A percentile compares a stretch with the other conserved stretches of the same genome.
Conservation (phyloP, 2,888 invertebrate species). For the Acanthococcus lagerstroemiae region DNA sequence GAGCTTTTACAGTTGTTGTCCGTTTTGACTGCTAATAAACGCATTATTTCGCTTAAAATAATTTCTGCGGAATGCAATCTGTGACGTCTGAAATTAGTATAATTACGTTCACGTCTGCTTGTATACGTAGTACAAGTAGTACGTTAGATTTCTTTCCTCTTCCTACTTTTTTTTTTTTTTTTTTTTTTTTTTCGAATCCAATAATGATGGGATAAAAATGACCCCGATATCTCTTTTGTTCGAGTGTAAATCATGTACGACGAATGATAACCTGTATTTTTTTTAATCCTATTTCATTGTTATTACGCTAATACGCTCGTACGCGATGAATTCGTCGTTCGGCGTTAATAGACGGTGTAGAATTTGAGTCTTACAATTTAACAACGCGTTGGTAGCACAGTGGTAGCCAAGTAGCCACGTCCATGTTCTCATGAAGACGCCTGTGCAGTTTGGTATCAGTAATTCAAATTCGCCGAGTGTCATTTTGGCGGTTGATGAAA, state of each 20-base stretch:
- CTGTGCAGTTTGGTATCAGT: too few species aligned
- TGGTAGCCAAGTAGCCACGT: too few species aligned
- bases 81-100: not conserved
- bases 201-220: slow-evolving; percentile 16
- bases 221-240: slow-evolving; percentile 8
- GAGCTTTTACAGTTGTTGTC: too few species aligned
- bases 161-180: not conserved
- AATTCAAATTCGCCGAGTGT: too few species aligned
- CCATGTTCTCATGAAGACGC: too few species aligned
- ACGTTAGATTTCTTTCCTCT: not conserved
- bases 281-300: not conserved
- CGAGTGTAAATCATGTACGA: slow-evolving; percentile 1
- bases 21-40: too few species aligned
- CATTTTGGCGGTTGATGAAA: too few species aligned
- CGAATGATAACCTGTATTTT: not conserved
- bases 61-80: not conserved
- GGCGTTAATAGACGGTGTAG: not conserved
- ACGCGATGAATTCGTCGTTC: not conserved
- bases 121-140: not conserved
- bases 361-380: not conserved
- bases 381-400: too few species aligned
- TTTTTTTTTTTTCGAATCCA: not conserved
- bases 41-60: too few species aligned
- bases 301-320: not conserved
- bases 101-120: not conserved